These are phyloP conservation scores for Leptogaster cylindrica DNA, from an alignment of 2,888 invertebrate species.

Conservation along the genomic window DNA sequence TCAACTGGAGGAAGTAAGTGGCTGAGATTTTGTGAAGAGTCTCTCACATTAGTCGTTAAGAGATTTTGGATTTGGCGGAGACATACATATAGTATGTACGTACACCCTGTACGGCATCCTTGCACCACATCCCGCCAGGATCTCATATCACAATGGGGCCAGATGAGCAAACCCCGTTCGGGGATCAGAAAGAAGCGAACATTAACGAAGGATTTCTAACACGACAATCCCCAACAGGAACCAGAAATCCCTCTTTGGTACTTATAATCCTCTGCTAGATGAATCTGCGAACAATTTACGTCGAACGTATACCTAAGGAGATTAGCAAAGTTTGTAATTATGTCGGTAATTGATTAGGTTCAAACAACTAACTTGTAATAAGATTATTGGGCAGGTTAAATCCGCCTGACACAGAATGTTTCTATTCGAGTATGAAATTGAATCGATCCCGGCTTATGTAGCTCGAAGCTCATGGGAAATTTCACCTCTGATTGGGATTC, in stretches of 20 bases:
- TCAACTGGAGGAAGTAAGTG: slow-evolving; percentile 22
- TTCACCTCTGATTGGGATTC: slow-evolving; percentile 30
- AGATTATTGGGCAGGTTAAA: slow-evolving; percentile 57
- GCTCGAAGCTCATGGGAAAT: slow-evolving; percentile 38
- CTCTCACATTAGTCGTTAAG: slow-evolving; percentile 37
- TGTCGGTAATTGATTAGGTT: slow-evolving; percentile 63
- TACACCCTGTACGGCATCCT: neutral
- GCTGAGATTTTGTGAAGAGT: slow-evolving; percentile 35
- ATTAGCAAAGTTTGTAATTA: slow-evolving; percentile 63
- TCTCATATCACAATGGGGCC: neutral
- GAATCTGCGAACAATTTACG: slow-evolving; percentile 45
- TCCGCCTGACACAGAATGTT: slow-evolving; percentile 47
- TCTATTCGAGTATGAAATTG: slow-evolving; percentile 56
- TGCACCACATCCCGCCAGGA: too few relatives aligned
- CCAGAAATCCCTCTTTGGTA: slow-evolving; percentile 34
- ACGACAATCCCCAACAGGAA: slow-evolving; percentile 33
- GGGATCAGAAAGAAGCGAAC: slow-evolving; percentile 24
- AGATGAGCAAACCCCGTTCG: slow-evolving; percentile 16
- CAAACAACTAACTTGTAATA: slow-evolving; percentile 63
- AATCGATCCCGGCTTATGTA: slow-evolving; percentile 55
- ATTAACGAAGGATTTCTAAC: slow-evolving; percentile 30
- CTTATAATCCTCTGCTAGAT: slow-evolving; percentile 17
- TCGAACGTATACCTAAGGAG: slow-evolving; percentile 54
- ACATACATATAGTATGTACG: slow-evolving; percentile 12
- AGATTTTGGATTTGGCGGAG: slow-evolving; percentile 36